Percentiles rank a stretch among this genome's conserved stretches.
Conservation (phyloP, 2,113 vertebrate genomes). For the Meleagris gallopavo region DNA sequence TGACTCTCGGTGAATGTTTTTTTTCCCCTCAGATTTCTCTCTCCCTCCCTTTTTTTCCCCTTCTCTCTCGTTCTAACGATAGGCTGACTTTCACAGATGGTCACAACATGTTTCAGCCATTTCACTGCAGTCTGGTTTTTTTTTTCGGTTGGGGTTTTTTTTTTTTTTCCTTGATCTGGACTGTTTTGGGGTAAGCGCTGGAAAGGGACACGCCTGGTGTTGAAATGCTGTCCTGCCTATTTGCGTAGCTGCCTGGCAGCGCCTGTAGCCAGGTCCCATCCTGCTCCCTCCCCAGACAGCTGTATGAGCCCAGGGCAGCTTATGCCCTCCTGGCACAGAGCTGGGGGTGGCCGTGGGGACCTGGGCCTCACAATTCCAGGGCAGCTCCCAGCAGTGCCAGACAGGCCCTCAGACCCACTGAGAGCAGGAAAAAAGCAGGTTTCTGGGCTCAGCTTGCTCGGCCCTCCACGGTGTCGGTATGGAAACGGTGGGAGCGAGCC, state of each 20-base stretch:
- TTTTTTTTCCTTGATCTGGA: not conserved
- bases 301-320: not conserved
- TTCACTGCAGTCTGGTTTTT: not conserved
- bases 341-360: not conserved
- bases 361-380: not conserved
- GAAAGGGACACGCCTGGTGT: not conserved
- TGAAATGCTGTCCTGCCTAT: conserved; percentile 1
- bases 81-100: conserved; percentile 21
- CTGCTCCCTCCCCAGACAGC: not conserved
- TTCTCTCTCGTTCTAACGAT: not conserved
- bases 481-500: not conserved
- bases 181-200: not conserved
- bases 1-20: not conserved
- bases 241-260: conserved; percentile 1
- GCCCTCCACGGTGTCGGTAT: accelerated
- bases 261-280: not conserved
- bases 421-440: not conserved
- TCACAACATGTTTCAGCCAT: conserved; percentile 43
- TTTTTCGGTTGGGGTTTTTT: too few relatives aligned
- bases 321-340: not conserved
- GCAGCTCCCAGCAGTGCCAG: not conserved
- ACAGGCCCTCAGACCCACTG: not conserved
- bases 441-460: accelerated
- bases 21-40: not conserved
- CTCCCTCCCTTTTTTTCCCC: not conserved